Base-by-base conservation (phyloP, 2,797 vertebrate genomes). In the Galagoides demidoff region DNA sequence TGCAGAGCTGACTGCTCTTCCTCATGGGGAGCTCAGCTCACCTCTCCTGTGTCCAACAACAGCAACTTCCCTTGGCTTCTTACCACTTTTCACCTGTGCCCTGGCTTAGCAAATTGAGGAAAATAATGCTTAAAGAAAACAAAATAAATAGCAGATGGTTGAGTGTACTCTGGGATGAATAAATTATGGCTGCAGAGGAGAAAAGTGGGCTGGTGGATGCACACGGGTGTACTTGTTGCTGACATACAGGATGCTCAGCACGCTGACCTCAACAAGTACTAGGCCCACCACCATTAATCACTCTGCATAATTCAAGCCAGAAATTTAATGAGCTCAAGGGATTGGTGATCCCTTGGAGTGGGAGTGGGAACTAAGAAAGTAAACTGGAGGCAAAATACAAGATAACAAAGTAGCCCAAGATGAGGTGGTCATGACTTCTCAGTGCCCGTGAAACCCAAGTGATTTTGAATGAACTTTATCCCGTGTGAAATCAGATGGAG, bases 91-190 rank as follows among this genome's bases (percentile, higher is more conserved):
- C 97, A 98, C 97, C 96, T 98, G 97, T 95, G 94, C 96, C 86
- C 63, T 81, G 74, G 91, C 89, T 97, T 97, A 96, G 90, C 96
- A 93, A 96, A 95, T 96, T 7, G 81, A 91, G 73, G 64, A 85
- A 96, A 97, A 97, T 97, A 97, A 97, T 96, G 91, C 89, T 93
- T 95, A 95, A 97, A 97, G 95, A 92, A 98, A 96, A 96, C 94
- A 96, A 97, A 98, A 97, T 96, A 98, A 97, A 97, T 78, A 97
- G 96, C 97, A 98, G 96, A 97, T 98, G 97, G 96, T 23, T 59
- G 64, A 83, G 39, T 90, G 95, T 97, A 94, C 92, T 95, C 81
- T 93, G 97, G 97, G 97, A 97, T 96, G 96, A 97, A 97, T 97
- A 97, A 96, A 97, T 97, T 97, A 96, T 4, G n/a, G 27, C 57